A percentile compares a stretch with the other conserved stretches of the same genome.
Conservation (phyloP, 2,888 invertebrate species). For the Mythimna albipuncta region DNA sequence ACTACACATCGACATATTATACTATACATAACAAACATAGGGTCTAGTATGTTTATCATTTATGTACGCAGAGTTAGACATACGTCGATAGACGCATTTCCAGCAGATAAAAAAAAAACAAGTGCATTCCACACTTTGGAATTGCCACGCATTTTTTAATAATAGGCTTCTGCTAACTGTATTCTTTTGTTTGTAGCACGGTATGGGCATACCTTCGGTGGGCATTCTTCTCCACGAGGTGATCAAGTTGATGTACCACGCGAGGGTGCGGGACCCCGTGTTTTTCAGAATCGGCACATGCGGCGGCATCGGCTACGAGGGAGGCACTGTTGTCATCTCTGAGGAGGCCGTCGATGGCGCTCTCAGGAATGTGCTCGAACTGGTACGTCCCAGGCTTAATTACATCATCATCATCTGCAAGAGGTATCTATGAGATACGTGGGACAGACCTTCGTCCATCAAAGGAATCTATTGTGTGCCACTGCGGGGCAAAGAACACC, state of each 20-base stretch:
- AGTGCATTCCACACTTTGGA: background rate
- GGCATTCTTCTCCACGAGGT: slow-evolving; percentile 98
- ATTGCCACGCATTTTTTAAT: background rate
- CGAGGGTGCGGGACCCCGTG: slow-evolving; percentile 95
- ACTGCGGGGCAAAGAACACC: no score
- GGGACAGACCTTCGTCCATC: background rate
- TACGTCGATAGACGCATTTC: background rate
- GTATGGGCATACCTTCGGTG: slow-evolving; percentile 99
- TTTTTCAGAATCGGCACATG: slow-evolving; percentile 98
- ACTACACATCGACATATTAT: no score
- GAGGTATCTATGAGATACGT: background rate
- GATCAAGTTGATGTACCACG: slow-evolving; percentile 98
- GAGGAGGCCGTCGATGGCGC: slow-evolving; percentile 98
- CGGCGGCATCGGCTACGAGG: slow-evolving; percentile 97
- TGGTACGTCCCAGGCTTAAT: slow-evolving; percentile 91
- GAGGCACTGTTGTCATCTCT: slow-evolving; percentile 98
- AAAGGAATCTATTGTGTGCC: background rate
- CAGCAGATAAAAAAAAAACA: background rate
- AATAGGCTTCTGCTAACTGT: background rate
- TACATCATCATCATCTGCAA: background rate
- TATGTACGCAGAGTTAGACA: background rate
- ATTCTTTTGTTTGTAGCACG: slow-evolving; percentile 93
- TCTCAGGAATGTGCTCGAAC: slow-evolving; percentile 94
- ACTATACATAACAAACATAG: no score
- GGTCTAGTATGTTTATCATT: no score